Base-by-base conservation (phyloP, 35 echinoderm and acorn worm genomes). In the Ophiothrix spiculata region DNA sequence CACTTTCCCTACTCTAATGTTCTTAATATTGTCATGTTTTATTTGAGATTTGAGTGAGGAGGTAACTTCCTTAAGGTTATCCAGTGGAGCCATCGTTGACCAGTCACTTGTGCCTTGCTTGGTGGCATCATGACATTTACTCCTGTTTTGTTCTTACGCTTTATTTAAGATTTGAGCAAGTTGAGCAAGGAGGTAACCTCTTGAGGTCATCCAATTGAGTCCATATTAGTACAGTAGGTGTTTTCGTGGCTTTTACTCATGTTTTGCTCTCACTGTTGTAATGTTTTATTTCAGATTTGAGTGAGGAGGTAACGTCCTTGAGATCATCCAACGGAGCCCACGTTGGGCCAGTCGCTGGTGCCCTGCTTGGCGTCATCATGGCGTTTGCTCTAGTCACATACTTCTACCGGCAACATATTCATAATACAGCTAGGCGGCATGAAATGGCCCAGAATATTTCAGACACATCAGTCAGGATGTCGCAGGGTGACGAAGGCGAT, bases 301-400 rank as follows among this genome's bases (percentile, higher is more conserved):
- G 60, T 28, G 60, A 56, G 80, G 80, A 25, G 36, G 60, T 69
- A 2, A 69, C 32, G 36, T 73, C 88, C 75, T 84, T 32, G 88
- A 90, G 88, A 75, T 80, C 88, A 75, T 39, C 35, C 23, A 81
- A 83, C 29, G 91, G 92, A 1, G 93, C 96, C 75, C 96, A 93
- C 37, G 89, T 99, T 35, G 96, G 96, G 1, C 92, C 96, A 0
- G 92, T 99, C 17, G 96, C 96, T n/a, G 96, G 96, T n/a, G 96
- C 92, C 63, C 83, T 99, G 39, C 77, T 99, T 42, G 96, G 92
- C 15, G 90, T 93, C 37, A 93, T 99, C 81, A 87, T 93, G 14
- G 90, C 94, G 34, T 81, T 99, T 12, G 86, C 88, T 38, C 64
- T 99, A 28, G 87, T 94, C 40, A 89, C 94, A 33, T 99, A 94